phyloP scores from a whole-genome alignment of 2,888 invertebrate species.

The Crossocerus cetratus region DNA sequence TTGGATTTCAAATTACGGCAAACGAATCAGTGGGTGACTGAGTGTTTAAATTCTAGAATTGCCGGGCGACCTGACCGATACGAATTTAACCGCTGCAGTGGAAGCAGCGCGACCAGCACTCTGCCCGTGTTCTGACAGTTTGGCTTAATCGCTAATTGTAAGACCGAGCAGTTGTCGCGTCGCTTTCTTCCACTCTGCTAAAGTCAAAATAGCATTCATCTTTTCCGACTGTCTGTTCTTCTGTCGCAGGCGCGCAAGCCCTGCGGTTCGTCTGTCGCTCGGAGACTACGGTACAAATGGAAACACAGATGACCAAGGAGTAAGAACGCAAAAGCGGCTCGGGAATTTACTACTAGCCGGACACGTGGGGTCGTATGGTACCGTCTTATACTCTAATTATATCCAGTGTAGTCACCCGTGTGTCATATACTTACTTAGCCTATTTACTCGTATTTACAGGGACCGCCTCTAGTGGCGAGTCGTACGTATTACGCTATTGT shows the following conservation, averaged over 20 bases:
- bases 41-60: too few species aligned
- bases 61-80: too few species aligned
- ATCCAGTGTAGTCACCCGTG: neutral
- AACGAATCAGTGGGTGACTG: too few species aligned
- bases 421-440: conserved; percentile 37
- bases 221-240: neutral
- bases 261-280: too few species aligned
- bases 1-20: too few species aligned
- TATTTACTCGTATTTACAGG: conserved; percentile 57
- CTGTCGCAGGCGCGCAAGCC: neutral
- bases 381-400: conserved; percentile 7
- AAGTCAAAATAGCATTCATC: conserved; percentile 37
- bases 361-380: neutral
- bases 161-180: too few species aligned
- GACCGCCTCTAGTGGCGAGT: conserved; percentile 49
- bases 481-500: conserved; percentile 33
- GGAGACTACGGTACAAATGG: too few species aligned
- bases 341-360: neutral
- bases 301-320: neutral
- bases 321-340: conserved; percentile 21
- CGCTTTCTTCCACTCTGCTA: conserved; percentile 18
- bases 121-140: too few species aligned
- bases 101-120: too few species aligned
- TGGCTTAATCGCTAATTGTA: too few species aligned
- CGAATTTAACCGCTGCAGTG: too few species aligned